Conservation (phyloP, 2,888 invertebrate genomes). For the Myopa testacea region DNA sequence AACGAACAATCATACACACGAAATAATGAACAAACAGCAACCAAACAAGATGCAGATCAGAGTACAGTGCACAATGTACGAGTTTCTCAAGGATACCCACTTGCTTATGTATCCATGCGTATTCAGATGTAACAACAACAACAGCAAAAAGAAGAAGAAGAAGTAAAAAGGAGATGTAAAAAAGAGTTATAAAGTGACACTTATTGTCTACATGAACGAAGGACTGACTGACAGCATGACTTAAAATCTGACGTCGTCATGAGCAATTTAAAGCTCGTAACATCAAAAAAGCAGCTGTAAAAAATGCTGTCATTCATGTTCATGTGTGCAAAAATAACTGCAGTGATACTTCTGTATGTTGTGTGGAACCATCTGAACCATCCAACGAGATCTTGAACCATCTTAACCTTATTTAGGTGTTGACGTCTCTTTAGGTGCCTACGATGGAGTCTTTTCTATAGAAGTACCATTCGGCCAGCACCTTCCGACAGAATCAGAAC, state of each 20-base stretch:
- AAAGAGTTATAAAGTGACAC: background rate
- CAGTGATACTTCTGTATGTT: too few species aligned
- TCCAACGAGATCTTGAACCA: too few species aligned
- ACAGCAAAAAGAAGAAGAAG: background rate
- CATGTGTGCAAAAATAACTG: too few species aligned
- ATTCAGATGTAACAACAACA: background rate
- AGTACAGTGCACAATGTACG: background rate
- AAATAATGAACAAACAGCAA: background rate
- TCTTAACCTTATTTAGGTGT: too few species aligned
- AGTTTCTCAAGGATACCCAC: conserved; percentile 13
- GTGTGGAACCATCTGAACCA: too few species aligned
- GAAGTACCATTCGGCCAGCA: too few species aligned
- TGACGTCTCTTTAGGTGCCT: too few species aligned
- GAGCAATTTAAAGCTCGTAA: background rate
- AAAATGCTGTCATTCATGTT: too few species aligned
- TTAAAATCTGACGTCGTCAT: background rate
- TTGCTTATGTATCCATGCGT: conserved; percentile 10
- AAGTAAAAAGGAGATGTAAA: background rate
- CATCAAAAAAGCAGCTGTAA: background rate
- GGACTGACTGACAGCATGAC: conserved; percentile 13
- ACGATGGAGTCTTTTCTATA: too few species aligned
- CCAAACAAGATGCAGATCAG: background rate
- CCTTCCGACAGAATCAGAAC: too few species aligned
- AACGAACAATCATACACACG: background rate
- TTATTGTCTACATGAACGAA: conserved; percentile 2